Evolutionary conservation across 2,888 invertebrate species (phyloP).

Genomic region (Clanis bilineata): DNA sequence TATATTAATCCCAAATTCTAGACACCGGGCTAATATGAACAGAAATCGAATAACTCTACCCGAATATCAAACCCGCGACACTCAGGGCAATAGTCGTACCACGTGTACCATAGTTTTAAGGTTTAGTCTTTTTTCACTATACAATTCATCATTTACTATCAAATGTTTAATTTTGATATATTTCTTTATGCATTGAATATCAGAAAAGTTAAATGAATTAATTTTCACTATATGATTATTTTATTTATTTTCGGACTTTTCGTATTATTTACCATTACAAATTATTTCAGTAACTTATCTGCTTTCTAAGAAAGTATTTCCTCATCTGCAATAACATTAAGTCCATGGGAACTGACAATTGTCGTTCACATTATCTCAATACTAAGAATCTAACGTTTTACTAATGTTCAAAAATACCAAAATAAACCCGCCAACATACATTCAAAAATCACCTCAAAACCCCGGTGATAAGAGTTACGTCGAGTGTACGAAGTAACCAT

Average conservation of each 20-base stretch:
- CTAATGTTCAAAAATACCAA: constrained; percentile 25
- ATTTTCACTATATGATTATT: too few relatives aligned
- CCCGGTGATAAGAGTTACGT: constrained; percentile 23
- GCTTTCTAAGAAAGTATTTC: constrained; percentile 3
- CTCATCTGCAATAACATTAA: constrained; percentile 9
- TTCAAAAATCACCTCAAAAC: constrained; percentile 24
- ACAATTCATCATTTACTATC: too few relatives aligned
- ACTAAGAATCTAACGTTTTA: constrained; percentile 14
- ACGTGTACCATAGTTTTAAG: too few relatives aligned
- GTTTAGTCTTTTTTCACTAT: too few relatives aligned
- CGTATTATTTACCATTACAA: background rate
- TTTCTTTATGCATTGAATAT: too few relatives aligned
- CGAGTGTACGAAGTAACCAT: constrained; percentile 21
- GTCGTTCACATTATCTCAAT: constrained; percentile 6
- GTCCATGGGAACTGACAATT: constrained; percentile 15
- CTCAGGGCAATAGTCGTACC: too few relatives aligned
- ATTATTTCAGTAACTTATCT: background rate
- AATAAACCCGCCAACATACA: constrained; percentile 16
- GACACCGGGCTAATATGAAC: too few relatives aligned
- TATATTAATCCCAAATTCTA: too few relatives aligned
- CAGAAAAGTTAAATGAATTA: too few relatives aligned
- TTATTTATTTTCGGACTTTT: background rate
- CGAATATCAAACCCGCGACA: too few relatives aligned
- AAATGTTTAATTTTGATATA: too few relatives aligned
- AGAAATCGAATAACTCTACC: too few relatives aligned